Base-by-base conservation (phyloP, 37 sponge, comb jelly and placozoan species). In the Trichoplax adhaerens region DNA sequence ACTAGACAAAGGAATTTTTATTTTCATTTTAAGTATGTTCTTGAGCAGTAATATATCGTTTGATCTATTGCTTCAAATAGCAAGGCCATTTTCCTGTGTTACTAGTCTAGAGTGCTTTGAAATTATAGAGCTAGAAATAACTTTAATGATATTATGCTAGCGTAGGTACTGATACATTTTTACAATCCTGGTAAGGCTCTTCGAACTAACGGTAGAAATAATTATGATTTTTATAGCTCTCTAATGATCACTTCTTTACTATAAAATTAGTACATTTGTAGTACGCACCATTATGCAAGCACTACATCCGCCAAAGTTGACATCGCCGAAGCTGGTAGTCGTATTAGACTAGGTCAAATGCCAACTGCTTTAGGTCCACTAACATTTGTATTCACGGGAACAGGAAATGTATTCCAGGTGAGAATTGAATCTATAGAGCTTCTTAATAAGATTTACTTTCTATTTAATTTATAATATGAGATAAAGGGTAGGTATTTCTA, bases 401-500 rank as follows among this genome's bases (percentile, higher is more conserved):
- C 80, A 48, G 96, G 96, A 4, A 95, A 95, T 76, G 96, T 95
- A 7, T 90, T 88, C 0, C 87, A 82, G 83, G 93, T 87, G 51
- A 62, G 76, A 47, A 55, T 8, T 66, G 12, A 12, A 12, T 12
- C 10, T 12, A 12, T 60, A 12, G 12, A 60, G 10, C 62, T 60
- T 12, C 10, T 52, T 66, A 66, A 6, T 50, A 10, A 66, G 47
- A 50, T 5, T 66, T 5, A 52, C 68, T 8, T 66, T 66, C 47
- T 12, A 50, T 66, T 66, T 10, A 52, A 12, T 10, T 12, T 60
- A 60, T 12, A 60, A 60, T 60, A 60, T 60, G 12, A 12, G 62
- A 10, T n/a, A 12, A 60, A 60, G 12, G 12, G 62, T 60, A 60
- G 0, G 62, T n/a, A 12, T 60, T 60, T 60, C 8, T 12, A 60